phyloP scores from a whole-genome alignment of 1,140 invertebrate genomes.

The Drosophila lini region DNA sequence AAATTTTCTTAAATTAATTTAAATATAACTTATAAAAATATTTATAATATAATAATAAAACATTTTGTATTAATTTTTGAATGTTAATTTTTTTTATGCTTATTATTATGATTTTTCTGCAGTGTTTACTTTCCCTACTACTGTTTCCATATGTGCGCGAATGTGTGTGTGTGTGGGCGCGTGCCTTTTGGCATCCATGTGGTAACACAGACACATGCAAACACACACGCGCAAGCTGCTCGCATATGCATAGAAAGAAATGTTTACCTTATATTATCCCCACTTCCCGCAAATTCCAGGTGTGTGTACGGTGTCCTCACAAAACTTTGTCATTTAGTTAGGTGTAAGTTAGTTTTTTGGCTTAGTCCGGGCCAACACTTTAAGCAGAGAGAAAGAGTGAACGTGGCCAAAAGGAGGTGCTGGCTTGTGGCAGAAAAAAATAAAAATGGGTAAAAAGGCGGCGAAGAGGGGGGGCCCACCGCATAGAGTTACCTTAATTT shows the following conservation, averaged over 20 bases:
- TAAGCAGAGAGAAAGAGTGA: conserved; percentile 50
- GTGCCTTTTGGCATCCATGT: conserved; percentile 39
- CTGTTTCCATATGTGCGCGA: conserved; percentile 6
- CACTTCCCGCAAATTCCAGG: conserved; percentile 7
- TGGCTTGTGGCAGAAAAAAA: neutral
- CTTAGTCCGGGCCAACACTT: conserved; percentile 72
- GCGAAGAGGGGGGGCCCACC: neutral
- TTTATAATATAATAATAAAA: no score
- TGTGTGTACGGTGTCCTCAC: conserved; percentile 1
- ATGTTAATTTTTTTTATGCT: no score
- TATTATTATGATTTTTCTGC: neutral
- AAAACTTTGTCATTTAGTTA: conserved; percentile 81
- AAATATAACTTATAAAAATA: no score
- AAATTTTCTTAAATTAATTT: no score
- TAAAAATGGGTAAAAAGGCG: no score
- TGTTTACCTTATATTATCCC: conserved; percentile 46
- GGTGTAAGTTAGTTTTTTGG: conserved; percentile 80
- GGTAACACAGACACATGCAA: conserved; percentile 10
- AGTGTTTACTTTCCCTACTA: neutral
- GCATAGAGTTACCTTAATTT: conserved; percentile 69
- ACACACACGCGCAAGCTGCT: conserved; percentile 22
- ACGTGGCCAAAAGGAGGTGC: conserved; percentile 6
- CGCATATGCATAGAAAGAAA: conserved; percentile 46
- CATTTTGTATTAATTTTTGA: no score
- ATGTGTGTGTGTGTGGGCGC: conserved; percentile 19